Evolutionary conservation across 2,113 vertebrate species (phyloP), one percentile per base, ranked within the genome.

Genomic region (Coregonus clupeaformis): DNA sequence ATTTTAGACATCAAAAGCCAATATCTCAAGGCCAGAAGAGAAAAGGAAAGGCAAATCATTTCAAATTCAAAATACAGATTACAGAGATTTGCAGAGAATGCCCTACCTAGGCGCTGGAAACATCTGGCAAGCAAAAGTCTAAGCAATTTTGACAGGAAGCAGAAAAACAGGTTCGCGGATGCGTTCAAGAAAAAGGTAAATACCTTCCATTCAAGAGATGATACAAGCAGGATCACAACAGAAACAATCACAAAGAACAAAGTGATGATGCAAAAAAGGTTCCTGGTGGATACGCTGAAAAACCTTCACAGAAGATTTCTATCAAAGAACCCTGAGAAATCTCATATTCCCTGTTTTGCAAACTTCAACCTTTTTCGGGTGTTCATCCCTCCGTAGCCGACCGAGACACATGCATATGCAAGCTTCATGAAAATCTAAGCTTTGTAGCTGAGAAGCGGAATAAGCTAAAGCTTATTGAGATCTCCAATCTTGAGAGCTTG

Each of bases 271-370:
- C 27, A 29, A 65, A 65, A 65, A 24, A 65, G 63, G 27, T 25
- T 65, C 13, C 27, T 25, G 24, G 24, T 65, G n/a, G 63, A 65
- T 65, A 65, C 63, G 24, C 20, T 65, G 63, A 25, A 65, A 24
- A 25, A 65, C 63, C 63, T 65, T 18, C 63, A 65, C 27, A 65
- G 63, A 65, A 65, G 9, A 29, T 25, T 13, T 65, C 63, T 57
- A 18, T 14, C 13, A 20, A 20, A 57, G n/a, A n/a, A n/a, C n/a
- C n/a, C n/a, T n/a, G n/a, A n/a, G n/a, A n/a, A n/a, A n/a, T n/a
- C n/a, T n/a, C n/a, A n/a, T n/a, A n/a, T n/a, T n/a, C n/a, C n/a
- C n/a, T 65, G 63, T 65, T 65, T 24, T 65, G 63, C 24, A 24
- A 1, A 24, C n/a, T 24, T 65, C 27, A 12, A 22, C 22, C n/a